phyloP scores from a whole-genome alignment of 2,888 invertebrate genomes.

The Drosophila neotestacea region DNA sequence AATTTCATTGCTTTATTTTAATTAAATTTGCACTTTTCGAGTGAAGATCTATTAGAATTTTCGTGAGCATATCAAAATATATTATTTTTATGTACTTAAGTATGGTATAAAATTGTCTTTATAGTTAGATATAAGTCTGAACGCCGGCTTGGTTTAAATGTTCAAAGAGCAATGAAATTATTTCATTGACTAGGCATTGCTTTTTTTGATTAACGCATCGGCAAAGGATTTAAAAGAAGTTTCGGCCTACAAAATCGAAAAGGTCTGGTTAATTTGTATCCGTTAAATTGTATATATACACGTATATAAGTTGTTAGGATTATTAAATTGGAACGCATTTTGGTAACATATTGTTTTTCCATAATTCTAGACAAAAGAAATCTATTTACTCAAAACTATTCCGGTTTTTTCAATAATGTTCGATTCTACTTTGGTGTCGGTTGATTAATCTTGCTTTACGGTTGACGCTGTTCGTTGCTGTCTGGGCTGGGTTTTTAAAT shows the following conservation, averaged over 20 bases:
- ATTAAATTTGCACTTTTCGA: conserved; percentile 48
- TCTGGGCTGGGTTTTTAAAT: conserved; percentile 2
- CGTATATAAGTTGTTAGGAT: conserved; percentile 1
- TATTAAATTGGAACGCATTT: conserved; percentile 11
- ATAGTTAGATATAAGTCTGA: conserved; percentile 60
- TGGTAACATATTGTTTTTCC: not conserved
- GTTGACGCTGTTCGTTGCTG: not conserved
- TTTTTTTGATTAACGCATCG: conserved; percentile 32
- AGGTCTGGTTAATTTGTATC: conserved; percentile 23
- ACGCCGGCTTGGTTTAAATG: conserved; percentile 19
- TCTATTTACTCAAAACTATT: not conserved
- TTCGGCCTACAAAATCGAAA: conserved; percentile 21
- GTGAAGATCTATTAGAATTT: conserved; percentile 30
- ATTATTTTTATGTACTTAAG: conserved; percentile 35
- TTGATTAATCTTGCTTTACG: conserved; percentile 36
- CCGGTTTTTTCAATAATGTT: not conserved
- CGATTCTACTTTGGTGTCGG: conserved; percentile 1
- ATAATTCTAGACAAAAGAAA: conserved; percentile 5
- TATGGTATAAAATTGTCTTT: conserved; percentile 58
- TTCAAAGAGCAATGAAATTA: conserved; percentile 39
- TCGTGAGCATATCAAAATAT: conserved; percentile 71
- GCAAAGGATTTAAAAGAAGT: conserved; percentile 32
- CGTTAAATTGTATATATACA: conserved; percentile 3
- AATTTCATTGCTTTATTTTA: conserved; percentile 44
- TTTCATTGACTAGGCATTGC: conserved; percentile 52